phyloP scores from a whole-genome alignment of 2,888 invertebrate genomes.

The Notodonta dromedarius region DNA sequence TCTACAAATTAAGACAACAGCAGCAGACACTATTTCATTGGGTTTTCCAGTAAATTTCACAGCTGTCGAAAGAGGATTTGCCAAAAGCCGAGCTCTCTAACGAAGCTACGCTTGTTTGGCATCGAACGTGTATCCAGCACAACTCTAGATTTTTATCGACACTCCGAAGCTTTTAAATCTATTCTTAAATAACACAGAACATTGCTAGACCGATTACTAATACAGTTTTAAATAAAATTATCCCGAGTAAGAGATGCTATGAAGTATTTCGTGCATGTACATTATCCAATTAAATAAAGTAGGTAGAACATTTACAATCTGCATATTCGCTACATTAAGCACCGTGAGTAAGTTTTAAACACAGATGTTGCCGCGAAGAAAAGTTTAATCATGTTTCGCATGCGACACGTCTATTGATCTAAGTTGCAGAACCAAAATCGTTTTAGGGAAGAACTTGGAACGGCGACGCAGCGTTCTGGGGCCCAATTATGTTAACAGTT shows the following conservation, averaged over 20 bases:
- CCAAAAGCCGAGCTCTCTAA: conserved; percentile 59
- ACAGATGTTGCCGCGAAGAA: background rate
- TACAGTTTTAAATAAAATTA: background rate
- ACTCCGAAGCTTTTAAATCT: conserved; percentile 31
- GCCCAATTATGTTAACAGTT: no score
- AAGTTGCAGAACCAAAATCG: conserved; percentile 14
- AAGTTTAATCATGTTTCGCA: conserved; percentile 14
- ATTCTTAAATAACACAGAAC: conserved; percentile 33
- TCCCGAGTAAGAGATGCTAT: background rate
- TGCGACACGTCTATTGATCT: conserved; percentile 15
- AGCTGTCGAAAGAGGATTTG: conserved; percentile 62
- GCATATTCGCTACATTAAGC: background rate
- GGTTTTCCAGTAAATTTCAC: conserved; percentile 53
- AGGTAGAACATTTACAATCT: background rate
- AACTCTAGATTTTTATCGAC: conserved; percentile 48
- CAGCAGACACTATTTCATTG: conserved; percentile 42
- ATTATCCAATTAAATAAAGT: background rate
- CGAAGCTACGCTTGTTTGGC: conserved; percentile 61
- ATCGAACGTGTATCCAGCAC: conserved; percentile 38
- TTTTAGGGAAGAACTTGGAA: conserved; percentile 11
- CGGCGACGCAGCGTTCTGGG: conserved; percentile 6
- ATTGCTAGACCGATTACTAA: conserved; percentile 20
- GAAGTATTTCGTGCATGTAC: conserved; percentile 3
- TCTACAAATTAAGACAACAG: conserved; percentile 9
- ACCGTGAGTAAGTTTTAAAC: background rate